These are phyloP conservation scores for Rhorus exstirpatorius DNA, from an alignment of 2,888 invertebrate genomes.

Conservation along the genomic window DNA sequence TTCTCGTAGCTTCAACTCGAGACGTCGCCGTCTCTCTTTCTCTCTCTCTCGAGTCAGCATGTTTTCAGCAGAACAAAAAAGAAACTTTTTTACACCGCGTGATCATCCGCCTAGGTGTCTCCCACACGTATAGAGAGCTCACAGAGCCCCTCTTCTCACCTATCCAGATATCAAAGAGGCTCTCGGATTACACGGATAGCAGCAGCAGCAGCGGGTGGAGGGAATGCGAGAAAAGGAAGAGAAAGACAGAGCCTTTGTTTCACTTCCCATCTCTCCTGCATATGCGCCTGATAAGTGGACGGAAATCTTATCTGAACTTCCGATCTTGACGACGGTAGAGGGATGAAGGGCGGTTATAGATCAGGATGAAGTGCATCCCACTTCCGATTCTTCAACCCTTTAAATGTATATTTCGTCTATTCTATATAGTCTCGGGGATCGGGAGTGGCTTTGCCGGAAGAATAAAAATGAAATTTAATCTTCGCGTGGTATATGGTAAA, in stretches of 20 bases:
- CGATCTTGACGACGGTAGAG: slow-evolving; percentile 65
- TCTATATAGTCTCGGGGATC: background rate
- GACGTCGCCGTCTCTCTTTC: no score
- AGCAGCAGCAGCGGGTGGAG: background rate
- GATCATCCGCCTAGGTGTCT: background rate
- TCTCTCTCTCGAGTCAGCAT: slow-evolving; percentile 38
- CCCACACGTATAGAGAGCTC: slow-evolving; percentile 13
- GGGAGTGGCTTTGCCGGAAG: background rate
- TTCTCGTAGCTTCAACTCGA: slow-evolving; percentile 33
- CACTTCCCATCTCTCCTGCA: slow-evolving; percentile 69
- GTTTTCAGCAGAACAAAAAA: slow-evolving; percentile 31
- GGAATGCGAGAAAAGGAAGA: background rate
- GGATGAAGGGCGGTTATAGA: slow-evolving; percentile 9
- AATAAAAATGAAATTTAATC: slow-evolving; percentile 45
- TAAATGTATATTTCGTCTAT: background rate
- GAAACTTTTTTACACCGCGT: background rate
- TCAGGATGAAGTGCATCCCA: slow-evolving; percentile 48
- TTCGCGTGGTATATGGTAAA: background rate
- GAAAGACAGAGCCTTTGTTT: slow-evolving; percentile 63
- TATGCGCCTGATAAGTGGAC: slow-evolving; percentile 63
- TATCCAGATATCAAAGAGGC: slow-evolving; percentile 34
- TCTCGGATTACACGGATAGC: slow-evolving; percentile 54
- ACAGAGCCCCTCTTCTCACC: slow-evolving; percentile 31
- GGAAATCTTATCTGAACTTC: slow-evolving; percentile 78
- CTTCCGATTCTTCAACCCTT: slow-evolving; percentile 58